Base-by-base conservation (phyloP, 2,797 vertebrate genomes). In the Sebastes variabilis region DNA sequence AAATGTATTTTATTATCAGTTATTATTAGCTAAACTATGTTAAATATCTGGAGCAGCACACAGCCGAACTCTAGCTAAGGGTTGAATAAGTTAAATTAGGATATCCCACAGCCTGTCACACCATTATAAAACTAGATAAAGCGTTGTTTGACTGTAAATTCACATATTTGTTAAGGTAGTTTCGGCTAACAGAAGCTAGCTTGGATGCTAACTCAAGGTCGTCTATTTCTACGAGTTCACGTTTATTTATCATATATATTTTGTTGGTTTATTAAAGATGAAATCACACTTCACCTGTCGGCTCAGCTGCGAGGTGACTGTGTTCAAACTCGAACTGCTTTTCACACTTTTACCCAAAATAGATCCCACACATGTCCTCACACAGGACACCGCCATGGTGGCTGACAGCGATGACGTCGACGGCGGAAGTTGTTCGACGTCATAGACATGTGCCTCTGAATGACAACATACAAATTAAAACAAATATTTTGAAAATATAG, bases 351-450 rank as follows among this genome's bases (percentile, higher is more conserved):
- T 95, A 4, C 61, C 66, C 0, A 95, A 30, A 36, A 95, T 32
- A 6, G 56, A 90, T 2, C 85, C 72, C 66, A 92, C 86, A 5
- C 13, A 14, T 42, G 86, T 69, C 12, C 90, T 82, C 2, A 84
- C 78, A 77, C 90, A 12, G 91, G 89, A 80, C 76, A 94, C 91
- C 77, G 96, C 95, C 96, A 96, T 96, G 27, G 91, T 95, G 76
- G 12, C 30, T 65, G 14, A 8, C 58, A 13, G 42, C 22, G 2
- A 32, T 77, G 20, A 86, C 82, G 86, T 89, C 64, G 1, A 3
- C 0, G 0, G 64, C 81, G 93, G 93, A 94, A 91, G 91, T 82
- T 20, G 29, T 7, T 1, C 0, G 0, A 46, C 79, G 87, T 90
- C 74, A 88, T 2, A 49, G 29, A 25, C 8, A 36, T 8, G 54